Evolutionary conservation across 2,888 invertebrate species (phyloP).

Genomic region (Rhagophthalmus giganteus): DNA sequence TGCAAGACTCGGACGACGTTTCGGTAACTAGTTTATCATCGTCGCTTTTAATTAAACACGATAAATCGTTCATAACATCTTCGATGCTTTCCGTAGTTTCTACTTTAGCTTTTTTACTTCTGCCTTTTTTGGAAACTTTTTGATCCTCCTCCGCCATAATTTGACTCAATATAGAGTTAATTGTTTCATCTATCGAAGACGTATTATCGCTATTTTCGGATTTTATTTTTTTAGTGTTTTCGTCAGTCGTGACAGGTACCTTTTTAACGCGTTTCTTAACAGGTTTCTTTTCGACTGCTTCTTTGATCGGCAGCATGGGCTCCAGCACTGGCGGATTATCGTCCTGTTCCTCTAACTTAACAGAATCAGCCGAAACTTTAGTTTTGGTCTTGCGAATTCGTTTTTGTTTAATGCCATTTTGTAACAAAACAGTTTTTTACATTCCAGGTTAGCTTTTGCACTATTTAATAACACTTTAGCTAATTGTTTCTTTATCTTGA

Average conservation of each 20-base stretch:
- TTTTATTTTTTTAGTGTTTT: slow-evolving; percentile 28
- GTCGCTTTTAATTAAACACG: slow-evolving; percentile 42
- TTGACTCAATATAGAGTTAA: slow-evolving; percentile 33
- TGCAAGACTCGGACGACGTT: slow-evolving; percentile 42
- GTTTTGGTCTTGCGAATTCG: slow-evolving; percentile 39
- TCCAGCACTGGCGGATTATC: slow-evolving; percentile 47
- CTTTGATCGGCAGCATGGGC: slow-evolving; percentile 46
- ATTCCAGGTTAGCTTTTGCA: slow-evolving; percentile 42
- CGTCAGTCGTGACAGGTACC: slow-evolving; percentile 27
- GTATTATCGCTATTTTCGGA: slow-evolving; percentile 16
- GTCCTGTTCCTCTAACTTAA: slow-evolving; percentile 17
- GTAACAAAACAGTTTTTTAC: slow-evolving; percentile 46
- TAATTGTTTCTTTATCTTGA: slow-evolving; percentile 42
- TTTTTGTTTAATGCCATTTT: slow-evolving; percentile 46
- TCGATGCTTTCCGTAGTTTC: slow-evolving; percentile 44
- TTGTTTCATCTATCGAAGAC: slow-evolving; percentile 27
- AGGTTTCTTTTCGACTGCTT: slow-evolving; percentile 35
- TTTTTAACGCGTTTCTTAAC: slow-evolving; percentile 33
- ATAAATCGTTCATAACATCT: slow-evolving; percentile 51
- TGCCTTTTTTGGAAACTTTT: slow-evolving; percentile 30
- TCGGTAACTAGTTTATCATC: slow-evolving; percentile 39
- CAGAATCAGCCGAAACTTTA: slow-evolving; percentile 34
- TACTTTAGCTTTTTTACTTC: slow-evolving; percentile 39
- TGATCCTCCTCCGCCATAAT: slow-evolving; percentile 16
- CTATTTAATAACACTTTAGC: slow-evolving; percentile 45